Percentiles rank a stretch among this genome's conserved stretches.
Evolutionary conservation across 2,888 invertebrate species (phyloP).

Genomic region (Rhagophthalmus giganteus): DNA sequence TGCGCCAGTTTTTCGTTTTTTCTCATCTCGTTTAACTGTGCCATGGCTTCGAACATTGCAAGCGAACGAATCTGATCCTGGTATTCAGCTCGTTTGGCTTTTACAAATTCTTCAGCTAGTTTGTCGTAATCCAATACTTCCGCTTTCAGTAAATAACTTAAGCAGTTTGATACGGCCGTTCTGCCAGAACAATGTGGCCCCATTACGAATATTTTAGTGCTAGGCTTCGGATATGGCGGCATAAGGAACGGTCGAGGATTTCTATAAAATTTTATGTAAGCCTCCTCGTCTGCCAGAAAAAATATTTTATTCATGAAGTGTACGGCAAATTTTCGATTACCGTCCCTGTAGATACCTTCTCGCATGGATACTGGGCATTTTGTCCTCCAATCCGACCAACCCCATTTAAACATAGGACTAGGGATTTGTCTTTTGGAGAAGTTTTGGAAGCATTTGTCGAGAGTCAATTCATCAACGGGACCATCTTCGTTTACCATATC

Average conservation of each 20-base stretch:
- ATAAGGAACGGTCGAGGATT: conserved; percentile 67
- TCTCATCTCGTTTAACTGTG: conserved; percentile 36
- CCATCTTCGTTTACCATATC: conserved; percentile 32
- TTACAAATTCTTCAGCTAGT: conserved; percentile 36
- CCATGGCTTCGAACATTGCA: conserved; percentile 36
- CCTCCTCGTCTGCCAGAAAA: conserved; percentile 60
- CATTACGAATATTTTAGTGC: conserved; percentile 62
- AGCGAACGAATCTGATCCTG: conserved; percentile 35
- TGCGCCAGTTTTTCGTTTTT: conserved; percentile 50
- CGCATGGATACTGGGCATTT: conserved; percentile 68
- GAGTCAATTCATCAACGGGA: conserved; percentile 39
- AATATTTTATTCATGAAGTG: conserved; percentile 66
- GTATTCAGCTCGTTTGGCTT: conserved; percentile 38
- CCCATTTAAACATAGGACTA: conserved; percentile 52
- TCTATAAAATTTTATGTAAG: conserved; percentile 59
- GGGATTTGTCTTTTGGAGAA: conserved; percentile 44
- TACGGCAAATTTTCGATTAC: conserved; percentile 61
- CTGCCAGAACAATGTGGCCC: conserved; percentile 66
- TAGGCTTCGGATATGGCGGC: conserved; percentile 61
- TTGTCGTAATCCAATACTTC: conserved; percentile 54
- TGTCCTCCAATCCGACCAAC: conserved; percentile 62
- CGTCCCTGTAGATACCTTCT: conserved; percentile 58
- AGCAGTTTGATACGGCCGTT: conserved; percentile 60
- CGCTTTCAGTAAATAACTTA: conserved; percentile 60
- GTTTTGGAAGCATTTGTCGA: conserved; percentile 48